Conservation (phyloP, 2,888 invertebrate genomes). For the Cantharis rufa region DNA sequence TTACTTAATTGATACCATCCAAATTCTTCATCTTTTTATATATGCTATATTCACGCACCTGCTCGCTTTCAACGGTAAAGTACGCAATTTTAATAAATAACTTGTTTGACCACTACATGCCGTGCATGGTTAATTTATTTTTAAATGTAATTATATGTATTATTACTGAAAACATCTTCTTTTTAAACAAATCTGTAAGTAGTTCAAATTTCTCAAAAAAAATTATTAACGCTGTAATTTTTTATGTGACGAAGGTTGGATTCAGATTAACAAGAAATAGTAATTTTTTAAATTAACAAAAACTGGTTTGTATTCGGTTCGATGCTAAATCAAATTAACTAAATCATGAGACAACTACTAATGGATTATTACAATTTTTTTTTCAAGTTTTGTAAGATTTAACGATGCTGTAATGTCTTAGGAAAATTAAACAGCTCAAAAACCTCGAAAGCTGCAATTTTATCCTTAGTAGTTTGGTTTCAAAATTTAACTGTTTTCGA, state of each 20-base stretch:
- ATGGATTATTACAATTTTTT: neutral
- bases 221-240: neutral
- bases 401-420: neutral
- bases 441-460: neutral
- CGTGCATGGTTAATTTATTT: neutral
- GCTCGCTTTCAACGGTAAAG: neutral
- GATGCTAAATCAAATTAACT: neutral
- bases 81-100: neutral
- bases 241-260: neutral
- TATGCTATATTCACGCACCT: neutral
- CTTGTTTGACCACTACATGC: neutral
- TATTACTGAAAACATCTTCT: neutral
- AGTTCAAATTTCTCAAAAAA: neutral
- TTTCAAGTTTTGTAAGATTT: neutral
- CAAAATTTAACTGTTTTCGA: no score
- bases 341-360: neutral
- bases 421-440: neutral
- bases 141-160: neutral
- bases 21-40: neutral
- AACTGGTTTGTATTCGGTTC: neutral
- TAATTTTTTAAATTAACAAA: neutral
- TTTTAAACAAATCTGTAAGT: neutral
- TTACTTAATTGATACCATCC: neutral
- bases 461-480: no score
- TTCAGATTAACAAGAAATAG: neutral